Evolutionary conservation across 2,113 vertebrate species (phyloP).

Genomic region (Leptosomus discolor): DNA sequence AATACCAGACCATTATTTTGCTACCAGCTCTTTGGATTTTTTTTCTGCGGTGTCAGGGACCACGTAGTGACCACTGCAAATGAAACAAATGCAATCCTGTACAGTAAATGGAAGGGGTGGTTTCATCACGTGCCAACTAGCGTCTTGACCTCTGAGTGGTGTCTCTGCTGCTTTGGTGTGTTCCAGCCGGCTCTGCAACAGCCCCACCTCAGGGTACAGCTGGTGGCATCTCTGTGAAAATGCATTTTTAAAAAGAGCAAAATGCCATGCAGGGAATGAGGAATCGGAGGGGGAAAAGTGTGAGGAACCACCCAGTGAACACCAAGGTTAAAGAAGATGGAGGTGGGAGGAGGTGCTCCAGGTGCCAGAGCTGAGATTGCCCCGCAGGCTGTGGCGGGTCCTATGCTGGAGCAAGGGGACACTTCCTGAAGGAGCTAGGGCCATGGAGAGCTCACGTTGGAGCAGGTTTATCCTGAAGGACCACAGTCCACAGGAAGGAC

Average conservation of each 20-base stretch:
- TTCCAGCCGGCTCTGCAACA: background rate
- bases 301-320: background rate
- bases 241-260: background rate
- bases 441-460: background rate
- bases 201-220: background rate
- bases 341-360: background rate
- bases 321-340: background rate
- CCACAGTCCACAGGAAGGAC: background rate
- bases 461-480: background rate
- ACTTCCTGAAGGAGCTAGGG: background rate
- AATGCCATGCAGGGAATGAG: background rate
- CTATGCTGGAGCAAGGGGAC: background rate
- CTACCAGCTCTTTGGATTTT: background rate
- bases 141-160: background rate
- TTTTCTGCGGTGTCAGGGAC: background rate
- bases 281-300: accelerated
- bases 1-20: background rate
- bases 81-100: background rate
- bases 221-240: background rate
- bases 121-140: background rate
- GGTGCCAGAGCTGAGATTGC: background rate
- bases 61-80: background rate
- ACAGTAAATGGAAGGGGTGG: background rate
- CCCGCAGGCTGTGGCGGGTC: background rate
- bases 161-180: background rate